Conservation (phyloP, 2,797 vertebrate species). For the Meda fulgida region DNA sequence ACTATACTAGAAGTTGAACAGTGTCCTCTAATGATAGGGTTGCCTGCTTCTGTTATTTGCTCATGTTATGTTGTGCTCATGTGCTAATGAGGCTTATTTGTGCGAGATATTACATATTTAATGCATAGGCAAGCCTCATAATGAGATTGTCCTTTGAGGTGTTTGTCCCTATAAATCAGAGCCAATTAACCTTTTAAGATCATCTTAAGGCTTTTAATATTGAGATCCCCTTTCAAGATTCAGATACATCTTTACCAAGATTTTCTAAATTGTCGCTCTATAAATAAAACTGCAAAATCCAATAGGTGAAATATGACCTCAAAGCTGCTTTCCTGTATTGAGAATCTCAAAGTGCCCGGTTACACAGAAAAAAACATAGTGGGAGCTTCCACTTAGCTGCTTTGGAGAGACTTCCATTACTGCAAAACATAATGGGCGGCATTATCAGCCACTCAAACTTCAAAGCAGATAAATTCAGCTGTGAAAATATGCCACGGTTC, state of each 20-base stretch:
- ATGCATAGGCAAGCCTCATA: background rate
- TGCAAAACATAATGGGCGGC: conserved; percentile 7
- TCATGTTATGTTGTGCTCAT: background rate
- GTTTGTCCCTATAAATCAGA: conserved; percentile 14
- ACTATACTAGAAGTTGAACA: conserved; percentile 1
- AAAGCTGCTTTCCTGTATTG: conserved; percentile 1
- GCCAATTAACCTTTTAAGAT: conserved; percentile 21
- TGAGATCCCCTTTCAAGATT: background rate
- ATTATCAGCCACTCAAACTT: conserved; percentile 48
- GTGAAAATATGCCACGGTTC: conserved; percentile 51
- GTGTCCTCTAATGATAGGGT: background rate
- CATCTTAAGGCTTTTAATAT: background rate
- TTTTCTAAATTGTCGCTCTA: background rate
- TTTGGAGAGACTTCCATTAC: conserved; percentile 40
- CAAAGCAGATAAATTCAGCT: conserved; percentile 40
- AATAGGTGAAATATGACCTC: conserved; percentile 28
- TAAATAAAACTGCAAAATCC: background rate
- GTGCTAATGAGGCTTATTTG: conserved; percentile 21
- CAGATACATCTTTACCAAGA: conserved; percentile 7
- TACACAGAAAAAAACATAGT: conserved; percentile 17
- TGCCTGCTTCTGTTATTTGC: conserved; percentile 16
- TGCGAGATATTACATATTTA: conserved; percentile 7
- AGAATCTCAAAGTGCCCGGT: conserved; percentile 17
- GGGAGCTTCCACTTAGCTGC: conserved; percentile 32
- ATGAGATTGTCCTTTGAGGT: background rate